Base-by-base conservation (phyloP, 30 jellyfish, hydroid and myxozoan genomes). In the Mastigias papua region DNA sequence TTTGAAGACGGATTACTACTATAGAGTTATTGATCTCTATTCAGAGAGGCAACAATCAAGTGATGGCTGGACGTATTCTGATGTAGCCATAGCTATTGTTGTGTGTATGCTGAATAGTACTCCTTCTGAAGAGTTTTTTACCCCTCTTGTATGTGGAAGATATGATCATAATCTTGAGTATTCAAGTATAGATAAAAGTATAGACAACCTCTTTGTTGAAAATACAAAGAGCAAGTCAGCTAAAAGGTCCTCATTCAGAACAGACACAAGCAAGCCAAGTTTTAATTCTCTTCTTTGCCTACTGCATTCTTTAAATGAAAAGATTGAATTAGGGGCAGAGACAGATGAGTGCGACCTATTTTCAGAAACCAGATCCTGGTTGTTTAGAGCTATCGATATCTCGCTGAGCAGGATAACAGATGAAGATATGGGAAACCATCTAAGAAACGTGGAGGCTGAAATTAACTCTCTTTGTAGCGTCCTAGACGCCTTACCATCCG, bases 31-130 rank as follows among this genome's bases (percentile, higher is more conserved):
- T 65, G 49, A 73, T 58, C 21, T 48, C 46, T 21, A 72, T 15
- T 29, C 28, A 64, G 42, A 50, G 19, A 29, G 23, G 3, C 76
- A 10, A 3, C 26, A 20, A 0, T 10, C 19, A 1, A 27, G n/a
- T 23, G 67, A 46, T 30, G 58, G 34, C 28, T 85, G 88, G 88
- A 10, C 69, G 0, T 34, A 37, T 34, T 9, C 46, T 49, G 37
- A 28, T 46, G 73, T 85, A 7, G 88, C 94, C 21, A 42, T 76
- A 6, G 49, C 78, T 33, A 72, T 85, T 6, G 94, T 85, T 51
- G n/a, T 16, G 21, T 57, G 76, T 46, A 34, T 85, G 78, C 48
- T 80, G 32, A 37, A 4, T 22, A 28, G 21, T 1, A 29, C 42
- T n/a, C 17, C 37, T 25, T 9, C 23, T 0, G 35, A n/a, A 20